phyloP scores from a whole-genome alignment of 2,888 invertebrate species.

The Leptinotarsa haldemani region DNA sequence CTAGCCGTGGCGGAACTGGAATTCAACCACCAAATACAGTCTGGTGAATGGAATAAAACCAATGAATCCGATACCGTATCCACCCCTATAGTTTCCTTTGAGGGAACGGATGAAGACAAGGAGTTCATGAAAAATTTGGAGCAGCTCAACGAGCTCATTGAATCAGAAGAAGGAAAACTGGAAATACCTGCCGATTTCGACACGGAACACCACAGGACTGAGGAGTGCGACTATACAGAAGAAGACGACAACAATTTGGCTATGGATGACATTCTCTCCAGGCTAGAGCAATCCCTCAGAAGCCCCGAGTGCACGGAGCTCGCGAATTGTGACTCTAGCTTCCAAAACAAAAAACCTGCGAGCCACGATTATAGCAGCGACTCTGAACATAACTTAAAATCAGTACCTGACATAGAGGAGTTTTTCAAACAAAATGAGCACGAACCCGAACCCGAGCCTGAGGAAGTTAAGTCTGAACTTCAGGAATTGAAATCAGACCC shows the following conservation, averaged over 20 bases:
- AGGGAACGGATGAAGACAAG: conserved; percentile 47
- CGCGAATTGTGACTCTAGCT: conserved; percentile 41
- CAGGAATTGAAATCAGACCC: conserved; percentile 37
- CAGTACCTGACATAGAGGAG: conserved; percentile 48
- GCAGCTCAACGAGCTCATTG: conserved; percentile 58
- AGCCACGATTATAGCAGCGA: conserved; percentile 40
- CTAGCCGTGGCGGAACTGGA: conserved; percentile 75
- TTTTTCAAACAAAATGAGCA: conserved; percentile 53
- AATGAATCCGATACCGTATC: conserved; percentile 25
- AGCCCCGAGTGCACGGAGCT: conserved; percentile 59
- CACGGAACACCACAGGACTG: conserved; percentile 52
- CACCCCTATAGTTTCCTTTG: conserved; percentile 36
- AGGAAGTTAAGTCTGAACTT: conserved; percentile 41
- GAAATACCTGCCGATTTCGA: conserved; percentile 42
- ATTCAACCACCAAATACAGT: conserved; percentile 71
- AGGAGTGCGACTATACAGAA: conserved; percentile 64
- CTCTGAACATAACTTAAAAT: conserved; percentile 46
- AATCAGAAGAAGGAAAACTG: conserved; percentile 50
- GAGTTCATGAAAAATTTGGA: conserved; percentile 57
- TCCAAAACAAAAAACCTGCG: conserved; percentile 39
- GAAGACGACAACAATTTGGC: conserved; percentile 65
- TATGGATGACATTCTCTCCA: conserved; percentile 72
- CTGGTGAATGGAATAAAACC: conserved; percentile 60
- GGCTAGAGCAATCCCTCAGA: conserved; percentile 72
- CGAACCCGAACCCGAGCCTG: conserved; percentile 53